Evolutionary conservation across 2,888 invertebrate species (phyloP).

Genomic region (Carcina quercana): DNA sequence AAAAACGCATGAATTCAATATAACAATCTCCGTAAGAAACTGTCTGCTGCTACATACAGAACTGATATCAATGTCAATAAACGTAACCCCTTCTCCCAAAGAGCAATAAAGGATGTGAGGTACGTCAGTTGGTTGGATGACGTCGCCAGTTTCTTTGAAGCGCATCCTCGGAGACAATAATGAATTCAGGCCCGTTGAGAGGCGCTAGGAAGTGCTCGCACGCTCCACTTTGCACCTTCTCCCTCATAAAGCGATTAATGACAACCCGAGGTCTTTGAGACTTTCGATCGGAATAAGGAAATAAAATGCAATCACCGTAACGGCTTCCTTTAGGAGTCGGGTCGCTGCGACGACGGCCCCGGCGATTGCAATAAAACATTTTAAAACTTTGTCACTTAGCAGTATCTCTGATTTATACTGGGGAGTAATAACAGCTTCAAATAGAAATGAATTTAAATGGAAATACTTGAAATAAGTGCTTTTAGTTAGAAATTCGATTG

Average conservation of each 20-base stretch:
- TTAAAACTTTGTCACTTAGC: slow-evolving; percentile 19
- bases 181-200: slow-evolving; percentile 56
- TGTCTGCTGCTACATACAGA: no score
- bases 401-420: slow-evolving; percentile 1
- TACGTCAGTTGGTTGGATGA: slow-evolving; percentile 36
- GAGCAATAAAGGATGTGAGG: slow-evolving; percentile 55
- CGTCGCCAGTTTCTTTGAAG: slow-evolving; percentile 69
- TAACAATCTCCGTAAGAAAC: no score
- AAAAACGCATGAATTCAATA: no score
- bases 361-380: slow-evolving; percentile 18
- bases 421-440: no score
- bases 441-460: no score
- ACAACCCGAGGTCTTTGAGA: slow-evolving; percentile 49
- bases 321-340: slow-evolving; percentile 20
- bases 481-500: no score
- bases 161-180: slow-evolving; percentile 63
- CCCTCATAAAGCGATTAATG: slow-evolving; percentile 65
- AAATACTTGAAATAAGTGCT: no score
- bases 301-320: slow-evolving; percentile 50
- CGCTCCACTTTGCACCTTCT: slow-evolving; percentile 62
- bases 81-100: slow-evolving; percentile 35
- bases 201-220: slow-evolving; percentile 37
- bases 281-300: slow-evolving; percentile 47
- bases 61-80: slow-evolving; percentile 40
- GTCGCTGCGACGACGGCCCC: slow-evolving; percentile 2